Base-by-base conservation (phyloP, 1,140 invertebrate genomes). In the Brachionus paranguensis region DNA sequence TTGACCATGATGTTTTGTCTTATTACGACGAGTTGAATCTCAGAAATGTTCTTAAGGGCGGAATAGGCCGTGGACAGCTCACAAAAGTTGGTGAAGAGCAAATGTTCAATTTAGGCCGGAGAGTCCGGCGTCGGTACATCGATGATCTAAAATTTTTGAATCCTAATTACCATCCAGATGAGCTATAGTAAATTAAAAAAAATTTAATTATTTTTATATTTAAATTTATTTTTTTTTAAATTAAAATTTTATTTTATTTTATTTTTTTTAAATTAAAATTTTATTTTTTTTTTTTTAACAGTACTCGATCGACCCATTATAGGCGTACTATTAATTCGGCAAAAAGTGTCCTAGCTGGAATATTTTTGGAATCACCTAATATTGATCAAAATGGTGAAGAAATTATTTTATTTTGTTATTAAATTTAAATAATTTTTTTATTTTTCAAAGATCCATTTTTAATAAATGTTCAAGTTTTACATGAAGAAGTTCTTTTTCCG, bases 41-140 rank as follows among this genome's bases (percentile, higher is more conserved):
- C 0, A 43, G 37, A 17, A 64, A 81, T 47, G 20, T 33, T 64
- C 64, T 81, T 3, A 64, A 47, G 12, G 60, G 60, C 20, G 60
- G 60, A 14, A 20, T 68, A 11, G 81, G 81, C 11, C 41, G 41
- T 17, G 81, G 81, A 20, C 81, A 83, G 45, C 20, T 83, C 8
- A 83, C 81, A 6, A 43, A 43, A 24, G 60, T 83, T 33, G 81
- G 81, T 24, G 81, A 83, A 55, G 8, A 70, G 20, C 81, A 83
- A 55, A 50, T 83, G 60, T 83, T 70, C 60, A 33, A 83, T 68
- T 43, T 83, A n/a, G 81, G 81, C 24, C 60, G 64, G 5, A n/a
- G 60, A 20, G 33, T 83, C 1, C 12, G 60, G 8, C 4, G 33
- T 43, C n/a, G 60, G 10, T 83, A 68, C 12, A 72, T 83, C 6